phyloP scores from a whole-genome alignment of 2,113 vertebrate genomes.

The Neoarius graeffei region DNA sequence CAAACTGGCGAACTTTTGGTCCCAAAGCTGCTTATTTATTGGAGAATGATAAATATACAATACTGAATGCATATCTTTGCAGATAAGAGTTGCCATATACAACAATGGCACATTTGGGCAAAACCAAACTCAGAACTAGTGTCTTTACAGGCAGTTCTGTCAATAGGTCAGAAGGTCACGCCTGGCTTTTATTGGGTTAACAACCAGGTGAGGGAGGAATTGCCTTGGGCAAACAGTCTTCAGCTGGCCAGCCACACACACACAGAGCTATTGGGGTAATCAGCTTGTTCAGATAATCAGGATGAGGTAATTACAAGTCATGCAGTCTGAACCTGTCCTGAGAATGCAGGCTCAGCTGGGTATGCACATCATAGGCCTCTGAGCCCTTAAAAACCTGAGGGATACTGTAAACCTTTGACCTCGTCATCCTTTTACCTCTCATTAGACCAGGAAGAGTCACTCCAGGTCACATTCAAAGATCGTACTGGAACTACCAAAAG shows the following conservation, averaged over 20 bases:
- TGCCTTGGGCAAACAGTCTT: constrained; percentile 43
- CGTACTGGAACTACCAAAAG: neutral
- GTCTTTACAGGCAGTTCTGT: constrained; percentile 24
- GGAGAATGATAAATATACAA: neutral
- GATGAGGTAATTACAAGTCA: constrained; percentile 19
- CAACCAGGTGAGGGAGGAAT: constrained; percentile 23
- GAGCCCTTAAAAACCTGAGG: neutral
- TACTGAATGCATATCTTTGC: neutral
- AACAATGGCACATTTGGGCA: neutral
- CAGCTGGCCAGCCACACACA: constrained; percentile 18
- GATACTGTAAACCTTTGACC: neutral
- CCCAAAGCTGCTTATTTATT: neutral
- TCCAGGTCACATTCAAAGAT: neutral
- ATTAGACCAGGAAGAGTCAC: neutral
- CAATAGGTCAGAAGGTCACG: constrained; percentile 46
- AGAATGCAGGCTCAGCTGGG: constrained; percentile 3
- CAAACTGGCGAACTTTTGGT: no score
- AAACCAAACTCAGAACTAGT: neutral
- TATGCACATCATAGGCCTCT: neutral
- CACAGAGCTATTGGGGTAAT: constrained; percentile 40
- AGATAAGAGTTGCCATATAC: neutral
- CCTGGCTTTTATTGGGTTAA: constrained; percentile 51
- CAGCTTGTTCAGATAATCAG: constrained; percentile 34
- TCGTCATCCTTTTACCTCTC: neutral
- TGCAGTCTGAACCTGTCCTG: constrained; percentile 42